These are phyloP conservation scores for Eurytemora carolleeae DNA, from an alignment of 1,140 invertebrate species.

Conservation along the genomic window DNA sequence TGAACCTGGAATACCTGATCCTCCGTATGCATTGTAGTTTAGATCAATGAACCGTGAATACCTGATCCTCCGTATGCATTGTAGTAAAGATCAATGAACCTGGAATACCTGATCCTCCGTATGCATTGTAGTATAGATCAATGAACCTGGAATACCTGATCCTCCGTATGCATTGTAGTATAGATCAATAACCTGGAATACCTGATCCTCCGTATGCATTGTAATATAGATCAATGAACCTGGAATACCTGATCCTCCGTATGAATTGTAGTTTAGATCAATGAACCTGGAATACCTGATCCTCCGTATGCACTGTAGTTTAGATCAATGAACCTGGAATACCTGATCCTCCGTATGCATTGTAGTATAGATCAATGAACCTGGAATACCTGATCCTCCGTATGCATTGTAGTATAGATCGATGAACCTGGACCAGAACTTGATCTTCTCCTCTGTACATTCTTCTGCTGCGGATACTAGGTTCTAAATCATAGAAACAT, in stretches of 20 bases:
- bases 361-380: not conserved
- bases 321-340: no score
- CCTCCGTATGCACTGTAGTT: not conserved
- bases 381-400: not conserved
- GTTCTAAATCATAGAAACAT: slow-evolving; percentile 1
- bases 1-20: not conserved
- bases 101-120: not conserved
- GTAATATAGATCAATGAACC: not conserved
- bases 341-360: not conserved
- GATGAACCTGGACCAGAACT: slow-evolving; percentile 14
- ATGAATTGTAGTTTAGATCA: not conserved
- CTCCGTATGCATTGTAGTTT: not conserved
- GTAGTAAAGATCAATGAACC: not conserved
- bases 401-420: slow-evolving; percentile 8
- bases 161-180: not conserved
- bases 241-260: not conserved
- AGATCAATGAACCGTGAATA: not conserved
- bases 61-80: not conserved
- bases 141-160: not conserved
- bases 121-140: not conserved
- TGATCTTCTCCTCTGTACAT: slow-evolving; percentile 9
- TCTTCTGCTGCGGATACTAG: slow-evolving; percentile 1
- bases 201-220: not conserved
- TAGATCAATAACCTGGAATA: not conserved
- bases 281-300: not conserved